Evolutionary conservation across 1,140 invertebrate genomes (phyloP).

Genomic region (Helicorthomorpha holstii): DNA sequence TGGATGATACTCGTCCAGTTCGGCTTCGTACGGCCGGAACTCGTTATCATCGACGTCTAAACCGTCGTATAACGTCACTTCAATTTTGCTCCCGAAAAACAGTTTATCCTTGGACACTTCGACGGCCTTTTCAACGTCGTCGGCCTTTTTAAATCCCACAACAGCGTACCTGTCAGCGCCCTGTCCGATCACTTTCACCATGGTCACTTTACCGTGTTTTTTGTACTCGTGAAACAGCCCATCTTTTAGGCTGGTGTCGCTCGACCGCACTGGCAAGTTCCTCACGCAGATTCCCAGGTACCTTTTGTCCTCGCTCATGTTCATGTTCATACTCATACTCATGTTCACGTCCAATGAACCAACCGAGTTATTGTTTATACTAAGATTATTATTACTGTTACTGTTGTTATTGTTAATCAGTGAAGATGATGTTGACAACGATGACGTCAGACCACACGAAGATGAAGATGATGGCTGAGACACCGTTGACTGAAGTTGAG

Average conservation of each 20-base stretch:
- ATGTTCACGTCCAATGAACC: conserved; percentile 27
- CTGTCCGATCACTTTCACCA: conserved; percentile 73
- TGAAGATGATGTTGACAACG: neutral
- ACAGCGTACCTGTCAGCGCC: conserved; percentile 67
- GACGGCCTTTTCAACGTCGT: conserved; percentile 87
- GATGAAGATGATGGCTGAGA: neutral
- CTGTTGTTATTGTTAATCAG: conserved; percentile 12
- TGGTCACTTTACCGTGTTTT: conserved; percentile 92
- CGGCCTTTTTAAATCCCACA: conserved; percentile 87
- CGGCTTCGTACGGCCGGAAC: conserved; percentile 78
- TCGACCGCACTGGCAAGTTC: conserved; percentile 71
- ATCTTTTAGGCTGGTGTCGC: conserved; percentile 85
- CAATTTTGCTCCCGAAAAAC: conserved; percentile 91
- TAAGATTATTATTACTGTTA: too few relatives aligned
- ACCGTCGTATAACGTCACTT: conserved; percentile 71
- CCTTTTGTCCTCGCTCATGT: conserved; percentile 54
- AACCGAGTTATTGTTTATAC: too few relatives aligned
- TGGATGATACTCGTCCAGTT: conserved; percentile 87
- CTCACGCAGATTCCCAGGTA: conserved; percentile 79
- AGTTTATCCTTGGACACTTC: conserved; percentile 88
- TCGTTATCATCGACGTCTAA: conserved; percentile 75
- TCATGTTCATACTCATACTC: too few relatives aligned
- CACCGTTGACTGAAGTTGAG: conserved; percentile 6
- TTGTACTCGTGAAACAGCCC: conserved; percentile 97
- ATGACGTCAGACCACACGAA: too few relatives aligned